Conservation (phyloP, 1,140 invertebrate genomes). For the Portunus trituberculatus region DNA sequence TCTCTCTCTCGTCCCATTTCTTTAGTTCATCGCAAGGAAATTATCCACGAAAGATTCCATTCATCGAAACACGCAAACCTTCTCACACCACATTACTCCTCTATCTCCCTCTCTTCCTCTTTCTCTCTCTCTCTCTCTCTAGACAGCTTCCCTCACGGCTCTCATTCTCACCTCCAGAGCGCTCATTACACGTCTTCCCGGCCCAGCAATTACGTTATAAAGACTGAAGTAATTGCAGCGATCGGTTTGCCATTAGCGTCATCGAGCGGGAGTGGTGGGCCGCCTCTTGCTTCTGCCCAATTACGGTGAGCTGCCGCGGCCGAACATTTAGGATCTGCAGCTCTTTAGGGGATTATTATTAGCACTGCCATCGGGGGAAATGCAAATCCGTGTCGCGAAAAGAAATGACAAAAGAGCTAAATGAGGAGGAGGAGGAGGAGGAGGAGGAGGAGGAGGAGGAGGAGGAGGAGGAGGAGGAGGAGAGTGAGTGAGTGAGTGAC, state of each 20-base stretch:
- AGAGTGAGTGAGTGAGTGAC: background rate
- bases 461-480: background rate
- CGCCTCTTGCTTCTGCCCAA: background rate
- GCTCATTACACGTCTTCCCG: background rate
- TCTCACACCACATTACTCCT: background rate
- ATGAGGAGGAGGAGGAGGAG: too few species aligned
- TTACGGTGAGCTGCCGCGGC: background rate
- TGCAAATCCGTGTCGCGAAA: background rate
- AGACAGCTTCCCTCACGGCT: background rate
- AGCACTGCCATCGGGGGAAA: background rate
- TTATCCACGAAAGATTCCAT: too few species aligned
- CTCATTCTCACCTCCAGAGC: constrained; percentile 10
- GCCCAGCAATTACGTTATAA: background rate
- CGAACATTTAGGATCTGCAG: background rate
- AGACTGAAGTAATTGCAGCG: background rate
- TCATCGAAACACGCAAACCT: too few species aligned
- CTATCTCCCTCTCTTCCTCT: background rate
- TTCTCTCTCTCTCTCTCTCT: background rate
- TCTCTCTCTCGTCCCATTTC: too few species aligned
- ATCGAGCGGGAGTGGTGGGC: background rate
- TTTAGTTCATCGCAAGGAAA: too few species aligned
- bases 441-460: background rate
- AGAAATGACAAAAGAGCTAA: background rate
- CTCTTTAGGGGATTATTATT: background rate
- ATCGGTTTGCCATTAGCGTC: constrained; percentile 20